Conservation (phyloP, 2,888 invertebrate species). For the Drosophila crucigera region DNA sequence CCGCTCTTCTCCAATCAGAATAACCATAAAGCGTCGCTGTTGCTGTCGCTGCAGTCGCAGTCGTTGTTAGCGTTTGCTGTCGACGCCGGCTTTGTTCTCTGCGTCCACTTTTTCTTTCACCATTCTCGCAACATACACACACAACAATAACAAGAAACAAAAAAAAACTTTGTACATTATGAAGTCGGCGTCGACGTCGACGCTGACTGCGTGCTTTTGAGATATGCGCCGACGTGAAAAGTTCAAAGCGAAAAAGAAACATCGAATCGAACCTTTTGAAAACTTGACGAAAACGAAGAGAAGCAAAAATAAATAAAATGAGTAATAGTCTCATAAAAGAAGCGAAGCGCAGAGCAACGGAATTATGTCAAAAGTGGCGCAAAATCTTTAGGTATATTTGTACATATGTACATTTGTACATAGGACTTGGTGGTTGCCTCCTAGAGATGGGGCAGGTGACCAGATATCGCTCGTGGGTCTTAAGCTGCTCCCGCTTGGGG, state of each 20-base stretch:
- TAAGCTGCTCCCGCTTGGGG: slow-evolving; percentile 40
- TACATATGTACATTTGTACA: slow-evolving; percentile 24
- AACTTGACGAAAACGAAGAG: slow-evolving; percentile 71
- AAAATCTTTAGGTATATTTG: slow-evolving; percentile 58
- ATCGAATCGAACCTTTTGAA: slow-evolving; percentile 63
- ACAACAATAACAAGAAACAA: slow-evolving; percentile 45
- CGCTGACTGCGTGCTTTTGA: slow-evolving; percentile 35
- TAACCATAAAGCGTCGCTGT: slow-evolving; percentile 45
- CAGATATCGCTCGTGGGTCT: slow-evolving; percentile 28
- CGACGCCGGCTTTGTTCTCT: slow-evolving; percentile 25
- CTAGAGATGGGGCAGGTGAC: slow-evolving; percentile 11
- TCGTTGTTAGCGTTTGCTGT: slow-evolving; percentile 13
- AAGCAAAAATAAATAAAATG: slow-evolving; percentile 21
- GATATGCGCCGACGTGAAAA: slow-evolving; percentile 67
- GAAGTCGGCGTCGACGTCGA: slow-evolving; percentile 20
- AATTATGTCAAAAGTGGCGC: slow-evolving; percentile 77
- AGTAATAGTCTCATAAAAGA: slow-evolving; percentile 32
- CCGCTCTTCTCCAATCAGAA: slow-evolving; percentile 72
- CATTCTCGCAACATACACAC: slow-evolving; percentile 28
- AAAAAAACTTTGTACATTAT: slow-evolving; percentile 56
- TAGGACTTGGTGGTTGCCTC: slow-evolving; percentile 6
- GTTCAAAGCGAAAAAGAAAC: slow-evolving; percentile 59
- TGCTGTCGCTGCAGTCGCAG: slow-evolving; percentile 8
- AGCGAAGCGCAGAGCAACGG: slow-evolving; percentile 25
- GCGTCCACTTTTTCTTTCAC: slow-evolving; percentile 65